phyloP scores from a whole-genome alignment of 2,888 invertebrate species.

The Melipona bicolor region DNA sequence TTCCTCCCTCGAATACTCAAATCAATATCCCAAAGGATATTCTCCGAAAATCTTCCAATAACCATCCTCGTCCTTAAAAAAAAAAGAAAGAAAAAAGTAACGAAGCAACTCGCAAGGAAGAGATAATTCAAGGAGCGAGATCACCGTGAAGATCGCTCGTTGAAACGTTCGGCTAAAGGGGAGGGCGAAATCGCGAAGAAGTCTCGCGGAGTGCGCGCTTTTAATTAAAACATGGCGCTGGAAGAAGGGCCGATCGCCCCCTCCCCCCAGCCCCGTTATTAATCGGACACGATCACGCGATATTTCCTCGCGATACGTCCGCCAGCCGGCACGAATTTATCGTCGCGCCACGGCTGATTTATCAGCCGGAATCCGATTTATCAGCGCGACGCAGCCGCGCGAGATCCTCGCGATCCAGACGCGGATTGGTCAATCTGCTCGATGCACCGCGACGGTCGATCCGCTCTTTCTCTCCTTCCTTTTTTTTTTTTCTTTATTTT shows the following conservation, averaged over 20 bases:
- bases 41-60: background rate
- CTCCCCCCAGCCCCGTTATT: constrained; percentile 59
- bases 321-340: constrained; percentile 66
- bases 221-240: constrained; percentile 60
- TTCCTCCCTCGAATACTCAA: background rate
- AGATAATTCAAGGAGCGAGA: background rate
- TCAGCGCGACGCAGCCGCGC: constrained; percentile 62
- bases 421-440: constrained; percentile 66
- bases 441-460: constrained; percentile 19
- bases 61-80: background rate
- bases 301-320: constrained; percentile 73
- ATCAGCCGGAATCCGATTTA: constrained; percentile 71
- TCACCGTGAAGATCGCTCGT: background rate
- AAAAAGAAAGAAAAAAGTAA: background rate
- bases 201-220: constrained; percentile 14
- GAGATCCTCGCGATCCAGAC: constrained; percentile 61
- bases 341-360: constrained; percentile 66
- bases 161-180: background rate
- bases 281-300: constrained; percentile 77
- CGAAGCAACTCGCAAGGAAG: background rate
- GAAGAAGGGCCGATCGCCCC: constrained; percentile 46
- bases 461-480: background rate
- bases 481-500: background rate
- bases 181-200: background rate
- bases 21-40: background rate